A percentile compares a stretch with the other conserved stretches of the same genome.
Conservation (phyloP, 2,113 vertebrate genomes). For the Anthoscopus minutus region DNA sequence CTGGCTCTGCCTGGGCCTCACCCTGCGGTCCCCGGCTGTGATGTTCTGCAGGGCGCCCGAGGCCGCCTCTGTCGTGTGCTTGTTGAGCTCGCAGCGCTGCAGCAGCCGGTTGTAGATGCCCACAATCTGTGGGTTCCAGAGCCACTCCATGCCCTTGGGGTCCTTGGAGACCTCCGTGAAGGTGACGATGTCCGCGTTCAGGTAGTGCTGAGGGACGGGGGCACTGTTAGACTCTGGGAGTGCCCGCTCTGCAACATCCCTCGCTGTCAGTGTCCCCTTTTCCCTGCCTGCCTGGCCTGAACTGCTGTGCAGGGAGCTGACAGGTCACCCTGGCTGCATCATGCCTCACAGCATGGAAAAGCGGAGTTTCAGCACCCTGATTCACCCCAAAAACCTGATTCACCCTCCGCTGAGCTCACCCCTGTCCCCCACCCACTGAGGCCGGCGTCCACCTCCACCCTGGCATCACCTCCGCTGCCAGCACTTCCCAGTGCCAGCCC, state of each 20-base stretch:
- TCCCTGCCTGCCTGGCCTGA: not conserved
- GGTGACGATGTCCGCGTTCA: conserved; percentile 76
- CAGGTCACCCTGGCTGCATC: not conserved
- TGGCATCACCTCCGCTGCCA: not conserved
- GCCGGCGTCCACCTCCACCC: not conserved
- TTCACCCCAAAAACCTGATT: conserved; percentile 12
- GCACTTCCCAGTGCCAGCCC: not conserved
- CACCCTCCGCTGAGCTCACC: not conserved
- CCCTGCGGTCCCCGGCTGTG: conserved; percentile 87
- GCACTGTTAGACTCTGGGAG: fast-evolving
- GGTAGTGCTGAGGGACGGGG: conserved; percentile 52
- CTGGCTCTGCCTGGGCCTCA: not conserved
- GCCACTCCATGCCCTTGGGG: conserved; percentile 90
- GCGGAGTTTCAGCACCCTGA: not conserved
- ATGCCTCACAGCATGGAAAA: fast-evolving
- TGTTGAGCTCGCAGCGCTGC: conserved; percentile 79
- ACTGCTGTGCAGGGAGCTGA: not conserved
- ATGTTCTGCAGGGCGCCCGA: conserved; percentile 92
- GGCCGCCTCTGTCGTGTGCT: conserved; percentile 81
- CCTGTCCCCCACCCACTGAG: not conserved
- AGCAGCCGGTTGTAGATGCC: conserved; percentile 84
- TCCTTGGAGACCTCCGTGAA: conserved; percentile 85
- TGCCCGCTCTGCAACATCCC: not conserved
- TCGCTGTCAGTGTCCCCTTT: fast-evolving
- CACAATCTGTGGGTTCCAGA: conserved; percentile 92